Evolutionary conservation across 2,888 invertebrate species (phyloP).

Genomic region (Zelleria hepariella): DNA sequence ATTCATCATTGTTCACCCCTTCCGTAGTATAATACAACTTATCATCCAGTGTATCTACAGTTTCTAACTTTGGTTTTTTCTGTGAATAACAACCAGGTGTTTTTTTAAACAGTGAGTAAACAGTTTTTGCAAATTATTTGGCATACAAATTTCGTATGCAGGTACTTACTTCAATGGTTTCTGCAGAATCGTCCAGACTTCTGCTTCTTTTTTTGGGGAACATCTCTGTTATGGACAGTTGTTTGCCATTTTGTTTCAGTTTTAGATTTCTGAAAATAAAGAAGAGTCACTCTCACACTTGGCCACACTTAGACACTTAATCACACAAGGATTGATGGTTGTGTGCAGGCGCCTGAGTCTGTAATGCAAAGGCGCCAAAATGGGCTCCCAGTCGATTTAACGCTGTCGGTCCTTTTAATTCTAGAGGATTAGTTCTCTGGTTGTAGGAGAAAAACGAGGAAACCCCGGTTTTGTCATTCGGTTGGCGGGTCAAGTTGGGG

Average conservation of each 20-base stretch:
- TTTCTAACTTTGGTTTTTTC: constrained; percentile 35
- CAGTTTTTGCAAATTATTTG: neutral
- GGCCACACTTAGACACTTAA: too few species aligned
- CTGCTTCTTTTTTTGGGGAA: constrained; percentile 15
- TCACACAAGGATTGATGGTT: too few species aligned
- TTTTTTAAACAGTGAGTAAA: neutral
- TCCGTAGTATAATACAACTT: neutral
- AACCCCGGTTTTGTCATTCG: too few species aligned
- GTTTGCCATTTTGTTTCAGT: constrained; percentile 10
- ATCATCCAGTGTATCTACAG: constrained; percentile 6
- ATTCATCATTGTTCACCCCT: neutral
- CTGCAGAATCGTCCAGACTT: constrained; percentile 10
- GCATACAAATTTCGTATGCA: too few species aligned
- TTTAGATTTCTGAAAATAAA: neutral
- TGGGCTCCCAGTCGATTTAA: too few species aligned
- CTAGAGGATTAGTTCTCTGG: too few species aligned
- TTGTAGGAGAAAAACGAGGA: too few species aligned
- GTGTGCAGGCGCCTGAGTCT: too few species aligned
- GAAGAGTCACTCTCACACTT: too few species aligned
- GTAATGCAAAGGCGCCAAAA: too few species aligned
- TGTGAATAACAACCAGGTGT: constrained; percentile 13
- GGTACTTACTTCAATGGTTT: neutral
- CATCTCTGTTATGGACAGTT: constrained; percentile 15
- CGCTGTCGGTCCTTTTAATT: too few species aligned
- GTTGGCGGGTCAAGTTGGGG: too few species aligned